Percentiles rank a stretch among this genome's conserved stretches.
These are phyloP conservation scores for Okamejei kenojei DNA, from an alignment of 2,797 vertebrate species.

Conservation along the genomic window DNA sequence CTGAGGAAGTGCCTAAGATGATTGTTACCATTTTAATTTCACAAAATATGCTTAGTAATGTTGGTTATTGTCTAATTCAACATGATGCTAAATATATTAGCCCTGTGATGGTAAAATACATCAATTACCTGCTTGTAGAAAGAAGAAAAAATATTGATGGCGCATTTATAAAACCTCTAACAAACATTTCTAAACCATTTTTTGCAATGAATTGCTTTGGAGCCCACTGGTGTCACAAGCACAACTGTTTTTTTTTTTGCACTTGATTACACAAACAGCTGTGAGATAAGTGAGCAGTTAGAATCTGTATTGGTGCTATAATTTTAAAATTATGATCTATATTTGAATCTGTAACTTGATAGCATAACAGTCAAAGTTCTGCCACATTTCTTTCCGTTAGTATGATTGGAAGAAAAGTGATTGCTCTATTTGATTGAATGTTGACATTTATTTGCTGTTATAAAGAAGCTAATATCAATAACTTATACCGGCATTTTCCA, in stretches of 20 bases:
- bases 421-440: neutral
- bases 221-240: neutral
- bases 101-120: neutral
- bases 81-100: neutral
- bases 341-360: neutral
- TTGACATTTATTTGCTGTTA: neutral
- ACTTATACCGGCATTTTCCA: neutral
- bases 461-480: neutral
- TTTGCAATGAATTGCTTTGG: neutral
- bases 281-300: neutral
- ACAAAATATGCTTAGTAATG: neutral
- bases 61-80: neutral
- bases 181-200: neutral
- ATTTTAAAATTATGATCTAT: neutral
- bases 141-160: neutral
- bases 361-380: neutral
- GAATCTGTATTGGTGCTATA: neutral
- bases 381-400: neutral
- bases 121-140: neutral
- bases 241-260: neutral
- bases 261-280: neutral
- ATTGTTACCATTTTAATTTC: neutral
- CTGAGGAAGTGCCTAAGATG: neutral
- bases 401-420: neutral
- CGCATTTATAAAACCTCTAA: neutral